Percentiles rank a stretch among this genome's conserved stretches.
Conservation (phyloP, 2,797 vertebrate genomes). For the Carapus acus region DNA sequence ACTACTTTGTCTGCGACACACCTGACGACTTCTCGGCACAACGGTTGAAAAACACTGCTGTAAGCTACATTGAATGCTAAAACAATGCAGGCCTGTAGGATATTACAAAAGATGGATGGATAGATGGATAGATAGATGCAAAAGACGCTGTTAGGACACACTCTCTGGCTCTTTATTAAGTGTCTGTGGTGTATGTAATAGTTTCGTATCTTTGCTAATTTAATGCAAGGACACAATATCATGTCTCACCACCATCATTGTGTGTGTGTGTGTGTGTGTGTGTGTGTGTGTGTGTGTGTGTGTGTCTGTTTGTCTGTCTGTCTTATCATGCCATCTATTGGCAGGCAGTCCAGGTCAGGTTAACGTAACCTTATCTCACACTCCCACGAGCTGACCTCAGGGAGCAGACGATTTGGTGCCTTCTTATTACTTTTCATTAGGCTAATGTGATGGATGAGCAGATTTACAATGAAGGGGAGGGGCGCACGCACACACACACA, state of each 20-base stretch:
- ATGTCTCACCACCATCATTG: slow-evolving; percentile 42
- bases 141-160: too few relatives aligned
- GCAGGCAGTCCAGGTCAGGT: slow-evolving; percentile 65
- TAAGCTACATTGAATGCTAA: too few relatives aligned
- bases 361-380: slow-evolving; percentile 69
- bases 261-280: slow-evolving; percentile 13
- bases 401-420: slow-evolving; percentile 60
- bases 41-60: too few relatives aligned
- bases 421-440: slow-evolving; percentile 71
- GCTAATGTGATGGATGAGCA: slow-evolving; percentile 62
- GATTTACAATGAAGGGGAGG: slow-evolving; percentile 44
- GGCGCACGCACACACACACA: slow-evolving; percentile 6
- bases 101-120: too few relatives aligned
- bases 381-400: slow-evolving; percentile 50
- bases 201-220: slow-evolving; percentile 46
- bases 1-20: too few relatives aligned
- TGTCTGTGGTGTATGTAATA: slow-evolving; percentile 54
- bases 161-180: slow-evolving; percentile 37
- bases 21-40: too few relatives aligned
- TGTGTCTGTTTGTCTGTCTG: too few relatives aligned
- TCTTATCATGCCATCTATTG: slow-evolving; percentile 54
- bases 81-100: too few relatives aligned
- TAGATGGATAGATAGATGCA: too few relatives aligned
- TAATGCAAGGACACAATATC: slow-evolving; percentile 44
- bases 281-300: slow-evolving; percentile 13